Base-by-base conservation (phyloP, 1,140 invertebrate genomes). In the Gonatopus flavifemur region DNA sequence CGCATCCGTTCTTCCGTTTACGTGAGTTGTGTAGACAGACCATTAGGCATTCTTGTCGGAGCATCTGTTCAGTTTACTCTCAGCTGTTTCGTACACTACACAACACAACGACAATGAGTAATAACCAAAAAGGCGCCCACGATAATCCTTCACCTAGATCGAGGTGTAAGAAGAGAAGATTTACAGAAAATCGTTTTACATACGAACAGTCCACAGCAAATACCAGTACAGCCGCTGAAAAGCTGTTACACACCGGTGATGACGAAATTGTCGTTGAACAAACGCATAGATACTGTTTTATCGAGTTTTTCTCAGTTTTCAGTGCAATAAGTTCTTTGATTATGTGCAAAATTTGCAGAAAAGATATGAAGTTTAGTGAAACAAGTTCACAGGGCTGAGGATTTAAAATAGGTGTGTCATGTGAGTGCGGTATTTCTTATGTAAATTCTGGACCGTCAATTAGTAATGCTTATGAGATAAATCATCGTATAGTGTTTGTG, bases 361-460 rank as follows among this genome's bases (percentile, higher is more conserved):
- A 43, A 49, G 45, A 44, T n/a, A 20, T 49, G 1, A 49, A 44
- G 36, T 55, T 49, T 38, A 45, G 28, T 18, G 25, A 49, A 44
- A 37, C 40, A 39, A 42, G 52, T 18, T 35, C 40, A 21, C 28
- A 36, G 21, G 46, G 46, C 3, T 47, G 49, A 46, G 47, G 38
- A 45, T 55, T 55, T 31, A 50, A 50, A 55, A 43, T 55, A 12
- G 40, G 21, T 36, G 39, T 46, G 42, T 41, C 21, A 20, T 55
- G 43, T 45, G 32, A 37, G 37, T 55, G 47, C 28, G 53, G 37
- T 50, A 13, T 39, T 22, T 15, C n/a, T 33, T 20, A 46, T 35
- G 36, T 55, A 2, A 44, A 35, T 55, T 55, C 46, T 35, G 40
- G 52, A 32, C 35, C 46, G 24, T 25, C 40, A 35, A 36, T 44